phyloP scores from a whole-genome alignment of 2,888 invertebrate genomes.

The Seladonia tumulorum region DNA sequence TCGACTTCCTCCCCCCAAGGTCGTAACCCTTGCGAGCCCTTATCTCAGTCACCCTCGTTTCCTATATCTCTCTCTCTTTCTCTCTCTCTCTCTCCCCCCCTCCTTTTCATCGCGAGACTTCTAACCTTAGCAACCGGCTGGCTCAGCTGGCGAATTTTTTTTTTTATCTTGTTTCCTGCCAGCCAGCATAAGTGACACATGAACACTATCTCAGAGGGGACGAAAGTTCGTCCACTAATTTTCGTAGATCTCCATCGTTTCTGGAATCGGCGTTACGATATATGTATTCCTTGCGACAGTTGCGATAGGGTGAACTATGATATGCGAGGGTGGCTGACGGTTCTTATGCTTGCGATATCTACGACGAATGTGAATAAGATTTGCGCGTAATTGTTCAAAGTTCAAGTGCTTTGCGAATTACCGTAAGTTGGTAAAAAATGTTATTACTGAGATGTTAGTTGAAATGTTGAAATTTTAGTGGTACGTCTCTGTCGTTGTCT shows the following conservation, averaged over 20 bases:
- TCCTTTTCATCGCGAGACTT: conserved; percentile 28
- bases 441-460: no score
- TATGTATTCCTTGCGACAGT: neutral
- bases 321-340: no score
- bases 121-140: conserved; percentile 26
- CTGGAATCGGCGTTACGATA: conserved; percentile 3
- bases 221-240: conserved; percentile 20
- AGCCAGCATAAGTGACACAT: conserved; percentile 53
- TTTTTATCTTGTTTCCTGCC: conserved; percentile 62
- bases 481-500: no score
- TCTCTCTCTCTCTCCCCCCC: conserved; percentile 22
- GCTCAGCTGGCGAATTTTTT: conserved; percentile 53
- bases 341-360: neutral
- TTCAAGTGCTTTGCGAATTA: neutral
- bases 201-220: neutral
- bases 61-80: conserved; percentile 45
- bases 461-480: no score
- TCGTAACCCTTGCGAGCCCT: conserved; percentile 64
- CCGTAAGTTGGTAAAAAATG: neutral
- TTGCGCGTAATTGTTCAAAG: neutral
- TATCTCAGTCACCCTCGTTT: conserved; percentile 66
- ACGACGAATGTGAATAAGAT: neutral
- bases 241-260: conserved; percentile 7
- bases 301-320: neutral
- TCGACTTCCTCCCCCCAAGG: conserved; percentile 54